Base-by-base conservation (phyloP, 2,113 vertebrate genomes). In the Dicaeum eximium region DNA sequence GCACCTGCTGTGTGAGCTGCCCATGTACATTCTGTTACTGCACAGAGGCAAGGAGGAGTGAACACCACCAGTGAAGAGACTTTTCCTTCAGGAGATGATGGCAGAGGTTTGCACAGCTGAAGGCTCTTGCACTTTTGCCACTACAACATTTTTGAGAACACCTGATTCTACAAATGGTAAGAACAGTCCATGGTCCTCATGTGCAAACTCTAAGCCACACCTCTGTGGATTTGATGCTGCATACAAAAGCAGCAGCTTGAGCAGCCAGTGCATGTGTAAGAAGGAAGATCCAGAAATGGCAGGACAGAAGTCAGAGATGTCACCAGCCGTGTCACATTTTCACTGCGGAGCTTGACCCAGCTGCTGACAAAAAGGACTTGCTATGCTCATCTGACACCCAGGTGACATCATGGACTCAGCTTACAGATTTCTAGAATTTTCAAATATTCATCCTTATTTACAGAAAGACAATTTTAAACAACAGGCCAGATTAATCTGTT, bases 21-120 rank as follows among this genome's bases (percentile, higher is more conserved):
- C n/a, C 7, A 23, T 0, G 1, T 18, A 42, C 4, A 10, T 7
- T 1, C 16, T 7, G 9, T 11, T 33, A 38, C 45, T 38, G 33
- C 33, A 65, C 15, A 40, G 70, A 57, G 57, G 51, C 37, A 77
- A 16, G 11, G 44, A 44, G n/a, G 37, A 83, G n/a, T 14, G 2
- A 74, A 18, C 42, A 40, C 3, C n/a, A 69, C 6, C 53, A 38
- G 24, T 3, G 7, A 67, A 12, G 24, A 70, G 48, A 40, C 13
- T 27, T 65, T 44, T 74, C 60, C 57, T 73, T 82, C 45, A 57
- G 48, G 6, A 87, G 57, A n/a, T 6, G 21, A 81, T 18, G 9
- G 27, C 2, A 64, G 48, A 81, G 25, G 15, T 44, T 48, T 89
- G 28, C 28, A 58, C 33, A 48, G 81, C 74, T 51, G 48, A 91